Conservation (phyloP, 1,140 invertebrate species). For the Dendroctonus ponderosae region DNA sequence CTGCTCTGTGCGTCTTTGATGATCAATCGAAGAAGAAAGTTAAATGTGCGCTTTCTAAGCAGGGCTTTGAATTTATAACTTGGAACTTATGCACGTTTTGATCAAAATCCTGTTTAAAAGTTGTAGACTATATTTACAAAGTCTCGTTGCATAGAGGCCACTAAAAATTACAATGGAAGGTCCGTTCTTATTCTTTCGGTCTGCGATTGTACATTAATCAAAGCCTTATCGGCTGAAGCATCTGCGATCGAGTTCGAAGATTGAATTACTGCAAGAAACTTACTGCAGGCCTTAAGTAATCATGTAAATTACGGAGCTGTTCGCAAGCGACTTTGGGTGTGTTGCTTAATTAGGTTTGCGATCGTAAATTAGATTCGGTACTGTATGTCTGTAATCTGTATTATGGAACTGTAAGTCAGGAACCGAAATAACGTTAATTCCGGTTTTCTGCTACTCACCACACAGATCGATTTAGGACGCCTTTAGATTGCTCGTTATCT, state of each 20-base stretch:
- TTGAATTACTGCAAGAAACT: slow-evolving; percentile 31
- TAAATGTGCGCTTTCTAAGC: no score
- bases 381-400: slow-evolving; percentile 20
- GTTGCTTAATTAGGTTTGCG: slow-evolving; percentile 27
- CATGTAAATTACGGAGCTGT: slow-evolving; percentile 27
- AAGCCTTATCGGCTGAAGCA: slow-evolving; percentile 25
- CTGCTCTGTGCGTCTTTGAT: no score
- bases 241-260: slow-evolving; percentile 27
- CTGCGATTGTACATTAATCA: slow-evolving; percentile 28
- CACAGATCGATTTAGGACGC: no score
- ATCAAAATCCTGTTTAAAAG: no score
- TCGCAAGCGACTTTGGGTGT: slow-evolving; percentile 21
- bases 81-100: no score
- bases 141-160: slow-evolving; percentile 3
- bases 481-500: no score
- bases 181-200: slow-evolving; percentile 9
- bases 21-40: no score
- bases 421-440: slow-evolving; percentile 2
- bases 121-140: slow-evolving; percentile 2
- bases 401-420: slow-evolving; percentile 7
- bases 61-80: no score
- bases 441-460: background rate
- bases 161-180: slow-evolving; percentile 12
- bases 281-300: slow-evolving; percentile 23
- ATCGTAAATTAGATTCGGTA: slow-evolving; percentile 21